Conservation (phyloP, 2,113 vertebrate genomes). For the Glareola pratincola region DNA sequence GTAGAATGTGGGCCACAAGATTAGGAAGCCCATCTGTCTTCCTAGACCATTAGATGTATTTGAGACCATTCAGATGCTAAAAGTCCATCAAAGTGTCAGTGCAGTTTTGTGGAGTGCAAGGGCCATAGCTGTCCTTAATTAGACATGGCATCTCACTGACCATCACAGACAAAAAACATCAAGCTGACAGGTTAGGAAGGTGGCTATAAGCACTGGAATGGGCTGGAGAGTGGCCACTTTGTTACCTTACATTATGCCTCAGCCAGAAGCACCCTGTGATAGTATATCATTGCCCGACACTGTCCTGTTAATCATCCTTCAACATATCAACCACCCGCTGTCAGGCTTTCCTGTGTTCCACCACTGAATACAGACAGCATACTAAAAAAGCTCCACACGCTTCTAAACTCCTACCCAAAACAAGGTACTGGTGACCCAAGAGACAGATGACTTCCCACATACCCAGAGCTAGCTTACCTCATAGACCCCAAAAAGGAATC, state of each 20-base stretch:
- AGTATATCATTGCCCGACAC: not conserved
- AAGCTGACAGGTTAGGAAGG: not conserved
- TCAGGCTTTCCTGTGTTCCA: not conserved
- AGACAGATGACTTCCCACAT: not conserved
- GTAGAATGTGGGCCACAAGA: not conserved
- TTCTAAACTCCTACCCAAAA: not conserved
- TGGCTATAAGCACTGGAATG: not conserved
- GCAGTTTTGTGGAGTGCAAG: not conserved
- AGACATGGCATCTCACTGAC: not conserved
- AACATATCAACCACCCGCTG: not conserved
- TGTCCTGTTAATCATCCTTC: not conserved
- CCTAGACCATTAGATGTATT: not conserved
- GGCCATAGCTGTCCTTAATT: not conserved
- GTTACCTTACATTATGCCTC: not conserved
- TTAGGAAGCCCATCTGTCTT: not conserved
- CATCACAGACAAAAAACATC: not conserved
- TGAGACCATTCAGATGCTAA: not conserved
- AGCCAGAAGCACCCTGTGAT: not conserved
- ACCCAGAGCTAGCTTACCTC: not conserved
- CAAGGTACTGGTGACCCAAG: not conserved
- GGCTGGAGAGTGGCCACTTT: not conserved
- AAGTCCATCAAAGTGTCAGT: not conserved
- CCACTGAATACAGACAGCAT: not conserved
- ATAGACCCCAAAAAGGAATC: not conserved
- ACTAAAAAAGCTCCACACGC: not conserved